Base-by-base conservation (phyloP, 2,888 invertebrate genomes). In the Drosophila histrio region DNA sequence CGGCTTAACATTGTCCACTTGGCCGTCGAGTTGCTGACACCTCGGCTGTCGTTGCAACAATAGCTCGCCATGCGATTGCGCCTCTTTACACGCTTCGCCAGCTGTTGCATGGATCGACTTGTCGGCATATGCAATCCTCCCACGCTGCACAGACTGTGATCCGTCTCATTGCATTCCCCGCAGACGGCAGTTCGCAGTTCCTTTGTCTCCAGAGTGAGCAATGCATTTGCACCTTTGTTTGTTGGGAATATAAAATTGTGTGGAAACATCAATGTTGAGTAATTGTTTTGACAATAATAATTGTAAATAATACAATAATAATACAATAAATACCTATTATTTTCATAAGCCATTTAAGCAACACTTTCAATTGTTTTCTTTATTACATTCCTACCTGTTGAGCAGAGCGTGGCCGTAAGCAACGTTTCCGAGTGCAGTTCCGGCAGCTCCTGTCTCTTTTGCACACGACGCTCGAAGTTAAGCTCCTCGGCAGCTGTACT, bases 51-150 rank as follows among this genome's bases (percentile, higher is more conserved):
- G n/a, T 93, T 91, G 65, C 93, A 93, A 85, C 94, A 94, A 71
- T 95, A 94, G 84, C 95, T 95, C 83, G 94, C 93, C 89, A 93
- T 93, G 24, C 95, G 93, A 72, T 94, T 92, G 8, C 95, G 92
- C n/a, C 88, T 71, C 77, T 92, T 93, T 38, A 94, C 93, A 36
- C 93, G 92, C 65, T 93, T 93, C 0, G 80, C 90, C 26, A 94
- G 92, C 72, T 93, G 93, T 59, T 92, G 92, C 91, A 94, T 92
- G 19, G 93, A 93, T 50, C 91, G 92, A 52, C 89, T 90, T 80
- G 93, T 93, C 24, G 94, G 94, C 93, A 94, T 94, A 83, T 94
- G 94, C 28, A 94, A 90, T 1, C 94, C 94, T 19, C 94, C 94
- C 4, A 92, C 93, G 2, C 93, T 92, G 79, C 94, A 94, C 15